Evolutionary conservation across 2,888 invertebrate species (phyloP).

Genomic region (Pheosia tremula): DNA sequence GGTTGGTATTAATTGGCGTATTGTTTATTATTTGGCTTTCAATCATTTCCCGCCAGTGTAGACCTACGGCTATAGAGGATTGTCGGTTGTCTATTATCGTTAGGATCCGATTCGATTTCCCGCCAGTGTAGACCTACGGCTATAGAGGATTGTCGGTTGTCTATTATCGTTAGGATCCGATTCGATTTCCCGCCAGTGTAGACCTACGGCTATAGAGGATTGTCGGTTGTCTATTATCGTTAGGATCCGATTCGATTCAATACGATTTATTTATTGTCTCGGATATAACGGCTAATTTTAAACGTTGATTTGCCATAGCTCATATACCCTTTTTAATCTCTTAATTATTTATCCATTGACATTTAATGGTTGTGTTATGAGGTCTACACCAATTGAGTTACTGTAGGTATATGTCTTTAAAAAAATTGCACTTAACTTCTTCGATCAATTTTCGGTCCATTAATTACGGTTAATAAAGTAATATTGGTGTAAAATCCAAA

Average conservation of each 20-base stretch:
- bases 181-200: conserved; percentile 17
- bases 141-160: conserved; percentile 2
- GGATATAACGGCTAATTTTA: neutral
- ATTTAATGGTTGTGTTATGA: no score
- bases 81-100: conserved; percentile 6
- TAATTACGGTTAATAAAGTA: no score
- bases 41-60: conserved; percentile 32
- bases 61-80: conserved; percentile 18
- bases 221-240: conserved; percentile 6
- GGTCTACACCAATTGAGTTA: no score
- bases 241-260: neutral
- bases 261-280: neutral
- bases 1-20: conserved; percentile 53
- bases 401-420: no score
- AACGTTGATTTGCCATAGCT: neutral
- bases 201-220: conserved; percentile 18
- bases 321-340: neutral
- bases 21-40: conserved; percentile 52
- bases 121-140: conserved; percentile 19
- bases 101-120: conserved; percentile 19
- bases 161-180: conserved; percentile 6
- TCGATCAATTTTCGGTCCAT: no score
- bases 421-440: no score
- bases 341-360: neutral
- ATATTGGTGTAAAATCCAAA: no score